Percentiles rank a stretch among this genome's conserved stretches.
phyloP scores from a whole-genome alignment of 2,113 vertebrate genomes.

The Gavialis gangeticus region DNA sequence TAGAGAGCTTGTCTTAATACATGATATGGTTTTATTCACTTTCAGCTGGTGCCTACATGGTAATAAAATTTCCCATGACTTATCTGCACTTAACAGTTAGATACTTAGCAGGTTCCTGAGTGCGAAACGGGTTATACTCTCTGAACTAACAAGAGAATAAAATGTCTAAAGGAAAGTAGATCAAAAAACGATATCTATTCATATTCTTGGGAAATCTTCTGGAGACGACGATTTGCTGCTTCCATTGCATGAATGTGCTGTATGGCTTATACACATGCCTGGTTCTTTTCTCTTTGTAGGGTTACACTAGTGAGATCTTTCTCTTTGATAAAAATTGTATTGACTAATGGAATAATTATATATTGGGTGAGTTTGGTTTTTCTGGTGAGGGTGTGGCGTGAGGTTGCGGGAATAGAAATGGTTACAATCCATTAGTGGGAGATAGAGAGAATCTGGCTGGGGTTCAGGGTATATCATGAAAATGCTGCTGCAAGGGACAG shows the following conservation, averaged over 20 bases:
- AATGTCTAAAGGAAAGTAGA: conserved; percentile 36
- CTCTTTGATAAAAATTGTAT: background rate
- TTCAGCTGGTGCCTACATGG: conserved; percentile 66
- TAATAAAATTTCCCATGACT: conserved; percentile 62
- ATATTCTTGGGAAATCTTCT: conserved; percentile 16
- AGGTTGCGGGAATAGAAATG: background rate
- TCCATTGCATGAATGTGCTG: background rate
- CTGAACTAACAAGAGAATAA: conserved; percentile 69
- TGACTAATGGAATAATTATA: rapidly evolving
- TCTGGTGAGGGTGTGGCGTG: background rate
- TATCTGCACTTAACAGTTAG: conserved; percentile 65
- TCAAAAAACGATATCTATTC: background rate
- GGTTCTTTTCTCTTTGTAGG: background rate
- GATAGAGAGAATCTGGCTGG: background rate
- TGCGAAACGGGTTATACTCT: conserved; percentile 68
- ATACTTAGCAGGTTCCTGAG: conserved; percentile 62
- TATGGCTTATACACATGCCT: background rate
- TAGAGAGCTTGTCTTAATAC: conserved; percentile 6
- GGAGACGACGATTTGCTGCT: background rate
- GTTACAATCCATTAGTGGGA: background rate
- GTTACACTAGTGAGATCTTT: background rate
- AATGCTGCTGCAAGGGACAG: background rate
- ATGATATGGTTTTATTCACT: conserved; percentile 40
- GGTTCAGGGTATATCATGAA: background rate
- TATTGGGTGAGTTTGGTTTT: background rate